Evolutionary conservation across 2,113 vertebrate genomes (phyloP).

Genomic region (Progne subis): DNA sequence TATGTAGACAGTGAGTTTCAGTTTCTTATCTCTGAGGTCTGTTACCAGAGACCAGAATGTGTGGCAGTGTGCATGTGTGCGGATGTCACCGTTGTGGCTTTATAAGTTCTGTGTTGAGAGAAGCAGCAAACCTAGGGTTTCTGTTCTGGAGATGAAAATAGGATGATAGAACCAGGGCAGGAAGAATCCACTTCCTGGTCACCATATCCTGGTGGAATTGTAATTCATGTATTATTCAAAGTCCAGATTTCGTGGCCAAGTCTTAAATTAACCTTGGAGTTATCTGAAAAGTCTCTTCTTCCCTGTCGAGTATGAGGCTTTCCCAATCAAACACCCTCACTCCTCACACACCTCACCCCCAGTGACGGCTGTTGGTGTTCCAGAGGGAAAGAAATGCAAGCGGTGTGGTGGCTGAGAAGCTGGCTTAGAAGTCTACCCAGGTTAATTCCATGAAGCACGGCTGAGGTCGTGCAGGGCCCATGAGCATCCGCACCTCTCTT

Average conservation of each 20-base stretch:
- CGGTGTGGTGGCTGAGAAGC: background rate
- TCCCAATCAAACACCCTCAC: background rate
- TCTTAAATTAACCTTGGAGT: conserved; percentile 8
- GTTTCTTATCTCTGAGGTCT: background rate
- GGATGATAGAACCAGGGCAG: background rate
- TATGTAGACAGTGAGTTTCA: background rate
- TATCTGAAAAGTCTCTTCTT: background rate
- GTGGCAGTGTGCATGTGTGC: accelerated
- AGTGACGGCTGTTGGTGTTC: accelerated
- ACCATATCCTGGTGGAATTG: background rate
- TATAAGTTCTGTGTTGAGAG: background rate
- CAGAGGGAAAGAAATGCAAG: background rate
- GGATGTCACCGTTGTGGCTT: background rate
- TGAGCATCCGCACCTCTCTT: accelerated
- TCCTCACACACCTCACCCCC: background rate
- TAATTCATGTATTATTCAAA: conserved; percentile 5
- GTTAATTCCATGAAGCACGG: background rate
- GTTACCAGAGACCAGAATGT: background rate
- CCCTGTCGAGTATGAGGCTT: background rate
- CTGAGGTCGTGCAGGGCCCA: background rate
- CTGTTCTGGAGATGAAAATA: background rate
- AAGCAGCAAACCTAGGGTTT: background rate
- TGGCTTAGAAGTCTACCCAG: accelerated
- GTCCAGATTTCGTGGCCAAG: background rate
- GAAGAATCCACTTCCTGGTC: background rate